Conservation (phyloP, 2,797 vertebrate genomes). For the Phataginus tetradactyla region DNA sequence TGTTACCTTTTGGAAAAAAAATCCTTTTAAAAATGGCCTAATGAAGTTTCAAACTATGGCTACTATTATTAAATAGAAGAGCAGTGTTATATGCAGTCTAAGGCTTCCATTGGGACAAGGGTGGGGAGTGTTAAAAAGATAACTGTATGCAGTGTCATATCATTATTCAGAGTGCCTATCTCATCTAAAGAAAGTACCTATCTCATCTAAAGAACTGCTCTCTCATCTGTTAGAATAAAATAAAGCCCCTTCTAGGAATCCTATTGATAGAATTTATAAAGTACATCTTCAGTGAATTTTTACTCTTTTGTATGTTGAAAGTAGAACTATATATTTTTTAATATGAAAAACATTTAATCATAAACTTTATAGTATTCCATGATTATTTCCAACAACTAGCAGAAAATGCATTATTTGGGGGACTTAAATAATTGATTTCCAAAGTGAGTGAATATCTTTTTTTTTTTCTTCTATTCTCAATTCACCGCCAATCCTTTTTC, state of each 20-base stretch:
- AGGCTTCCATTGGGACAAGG: neutral
- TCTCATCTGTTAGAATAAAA: neutral
- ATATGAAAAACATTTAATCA: neutral
- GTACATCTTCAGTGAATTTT: neutral
- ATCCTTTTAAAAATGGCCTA: neutral
- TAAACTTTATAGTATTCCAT: neutral
- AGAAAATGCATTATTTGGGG: neutral
- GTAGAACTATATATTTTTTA: neutral
- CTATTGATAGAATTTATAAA: neutral
- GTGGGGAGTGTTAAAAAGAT: neutral
- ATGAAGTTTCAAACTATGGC: neutral
- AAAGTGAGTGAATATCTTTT: neutral
- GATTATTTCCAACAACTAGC: neutral
- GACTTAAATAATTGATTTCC: slow-evolving; percentile 24
- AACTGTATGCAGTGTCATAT: fast-evolving
- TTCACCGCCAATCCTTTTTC: neutral
- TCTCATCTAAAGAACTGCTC: no score
- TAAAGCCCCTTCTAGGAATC: neutral
- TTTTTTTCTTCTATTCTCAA: neutral
- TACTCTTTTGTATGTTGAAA: neutral
- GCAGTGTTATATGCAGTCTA: neutral
- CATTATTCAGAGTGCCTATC: neutral
- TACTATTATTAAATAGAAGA: neutral
- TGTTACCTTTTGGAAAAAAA: neutral
- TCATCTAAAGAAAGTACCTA: neutral